Base-by-base conservation (phyloP, 2,888 invertebrate species). In the Sinopyrophorus schimmeli region DNA sequence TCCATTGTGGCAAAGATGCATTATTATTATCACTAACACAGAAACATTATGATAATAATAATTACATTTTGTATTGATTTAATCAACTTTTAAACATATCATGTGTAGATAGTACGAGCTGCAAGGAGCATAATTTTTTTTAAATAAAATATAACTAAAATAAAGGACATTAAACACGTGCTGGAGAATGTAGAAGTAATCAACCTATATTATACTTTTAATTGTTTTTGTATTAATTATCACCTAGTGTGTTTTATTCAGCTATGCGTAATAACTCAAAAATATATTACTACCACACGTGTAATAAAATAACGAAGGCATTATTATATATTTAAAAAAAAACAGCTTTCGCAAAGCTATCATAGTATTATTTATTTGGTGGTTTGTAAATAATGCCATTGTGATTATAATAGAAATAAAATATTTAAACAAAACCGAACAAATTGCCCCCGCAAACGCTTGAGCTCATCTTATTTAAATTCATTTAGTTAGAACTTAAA, bases 381-480 rank as follows among this genome's bases (percentile, higher is more conserved):
- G 47, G 52, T 52, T 52, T 52, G 48, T 48, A 48, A 48, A 42
- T 48, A 48, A 48, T 50, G 49, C 43, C 38, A 34, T 44, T 44
- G 38, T 44, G 43, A 39, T 44, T 50, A 39, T 38, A 50, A 49
- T 52, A 52, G 26, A 42, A 47, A 47, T 52, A 47, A 41, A 51
- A 41, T 41, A 52, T 37, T 47, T 21, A 5, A 37, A 37, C 11
- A 24, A 9, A 21, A 41, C 26, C 42, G 23, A 7, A 47, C 35
- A 18, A 53, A 54, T 63, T 58, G 63, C 59, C 63, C 63, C 55
- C 50, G 63, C 63, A 63, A 63, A 63, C 47, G 63, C 63, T 63
- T 61, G 63, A 63, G 63, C 59, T 58, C 37, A 15, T 27, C 16
- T 14, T 32, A n/a, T n/a, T n/a, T n/a, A n/a, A n/a, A n/a, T n/a